Evolutionary conservation across 2,113 vertebrate genomes (phyloP).

Genomic region (Chaenogobius annularis): DNA sequence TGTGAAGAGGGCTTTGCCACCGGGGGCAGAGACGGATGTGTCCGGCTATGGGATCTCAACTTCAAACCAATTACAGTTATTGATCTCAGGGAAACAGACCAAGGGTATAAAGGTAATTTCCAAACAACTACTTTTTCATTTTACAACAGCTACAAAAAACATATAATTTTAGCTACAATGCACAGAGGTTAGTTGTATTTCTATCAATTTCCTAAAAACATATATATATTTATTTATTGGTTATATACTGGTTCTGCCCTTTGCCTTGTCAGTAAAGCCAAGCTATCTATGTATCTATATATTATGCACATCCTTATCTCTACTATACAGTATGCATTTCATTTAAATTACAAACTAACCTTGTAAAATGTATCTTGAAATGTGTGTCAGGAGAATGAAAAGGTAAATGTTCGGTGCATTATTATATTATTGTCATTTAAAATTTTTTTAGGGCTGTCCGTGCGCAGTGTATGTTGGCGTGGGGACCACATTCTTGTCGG

Average conservation of each 20-base stretch:
- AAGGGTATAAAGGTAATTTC: slow-evolving; percentile 97
- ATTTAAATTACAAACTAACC: neutral
- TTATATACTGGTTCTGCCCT: no score
- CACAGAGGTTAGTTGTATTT: slow-evolving; percentile 3
- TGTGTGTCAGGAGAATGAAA: neutral
- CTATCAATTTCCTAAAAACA: slow-evolving; percentile 11
- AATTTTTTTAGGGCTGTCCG: slow-evolving; percentile 84
- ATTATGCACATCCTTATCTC: neutral
- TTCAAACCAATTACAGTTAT: slow-evolving; percentile 99
- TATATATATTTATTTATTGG: no score
- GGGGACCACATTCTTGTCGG: slow-evolving; percentile 97
- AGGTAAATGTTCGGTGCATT: neutral
- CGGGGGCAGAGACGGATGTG: slow-evolving; percentile 94
- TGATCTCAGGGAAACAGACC: slow-evolving; percentile 99
- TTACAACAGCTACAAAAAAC: slow-evolving; percentile 3
- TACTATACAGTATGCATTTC: neutral
- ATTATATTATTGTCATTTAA: neutral
- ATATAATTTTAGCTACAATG: neutral
- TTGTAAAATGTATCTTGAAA: neutral
- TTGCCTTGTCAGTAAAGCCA: neutral
- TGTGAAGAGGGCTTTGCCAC: slow-evolving; percentile 98
- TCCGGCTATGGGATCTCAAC: slow-evolving; percentile 98
- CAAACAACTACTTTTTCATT: slow-evolving; percentile 16
- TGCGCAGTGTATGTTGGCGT: slow-evolving; percentile 97
- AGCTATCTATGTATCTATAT: neutral